phyloP scores from a whole-genome alignment of 2,888 invertebrate species.

The Dolichopus griseipennis region DNA sequence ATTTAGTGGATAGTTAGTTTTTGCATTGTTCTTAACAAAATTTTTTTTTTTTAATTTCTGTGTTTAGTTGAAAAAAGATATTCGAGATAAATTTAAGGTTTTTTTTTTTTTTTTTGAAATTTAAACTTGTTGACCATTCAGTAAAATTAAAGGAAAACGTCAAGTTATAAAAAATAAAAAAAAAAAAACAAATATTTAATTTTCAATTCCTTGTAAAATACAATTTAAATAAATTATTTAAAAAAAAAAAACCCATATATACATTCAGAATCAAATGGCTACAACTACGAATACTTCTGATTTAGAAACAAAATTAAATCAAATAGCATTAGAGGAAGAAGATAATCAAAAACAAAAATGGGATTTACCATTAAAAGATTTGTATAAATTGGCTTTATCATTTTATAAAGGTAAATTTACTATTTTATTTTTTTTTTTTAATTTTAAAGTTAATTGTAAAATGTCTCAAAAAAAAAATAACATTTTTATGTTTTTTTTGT shows the following conservation, averaged over 20 bases:
- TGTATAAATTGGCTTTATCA: constrained; percentile 79
- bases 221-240: neutral
- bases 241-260: neutral
- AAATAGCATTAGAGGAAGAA: constrained; percentile 8
- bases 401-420: constrained; percentile 74
- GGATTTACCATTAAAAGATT: constrained; percentile 64
- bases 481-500: constrained; percentile 9
- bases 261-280: neutral
- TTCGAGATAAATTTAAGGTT: neutral
- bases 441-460: constrained; percentile 9
- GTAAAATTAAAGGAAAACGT: too few species aligned
- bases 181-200: too few species aligned
- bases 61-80: neutral
- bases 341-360: constrained; percentile 45
- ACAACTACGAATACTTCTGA: neutral
- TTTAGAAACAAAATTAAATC: constrained; percentile 7
- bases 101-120: too few species aligned
- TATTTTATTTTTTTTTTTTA: constrained; percentile 9
- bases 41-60: neutral
- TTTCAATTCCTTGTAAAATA: too few species aligned
- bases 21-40: neutral
- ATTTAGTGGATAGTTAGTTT: neutral
- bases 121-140: too few species aligned
- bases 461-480: constrained; percentile 14
- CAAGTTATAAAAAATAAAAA: too few species aligned